Percentiles rank a stretch among this genome's conserved stretches.
Conservation (phyloP, 2,113 vertebrate species). For the Neogobius melanostomus region DNA sequence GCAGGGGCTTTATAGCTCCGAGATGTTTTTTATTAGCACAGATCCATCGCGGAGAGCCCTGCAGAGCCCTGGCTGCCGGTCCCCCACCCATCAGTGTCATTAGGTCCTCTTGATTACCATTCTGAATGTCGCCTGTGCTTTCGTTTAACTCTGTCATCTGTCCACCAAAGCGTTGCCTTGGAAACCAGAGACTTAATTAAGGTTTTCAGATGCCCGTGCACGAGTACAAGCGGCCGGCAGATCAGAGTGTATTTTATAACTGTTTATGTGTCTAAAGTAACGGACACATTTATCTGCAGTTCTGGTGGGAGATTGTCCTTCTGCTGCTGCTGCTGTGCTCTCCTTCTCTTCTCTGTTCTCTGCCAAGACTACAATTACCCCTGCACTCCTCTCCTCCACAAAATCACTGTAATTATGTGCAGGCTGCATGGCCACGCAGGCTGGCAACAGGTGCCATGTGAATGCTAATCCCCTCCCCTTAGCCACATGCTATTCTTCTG, state of each 20-base stretch:
- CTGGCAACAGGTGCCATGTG: slow-evolving; percentile 81
- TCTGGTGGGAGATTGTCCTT: slow-evolving; percentile 60
- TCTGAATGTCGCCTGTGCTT: slow-evolving; percentile 64
- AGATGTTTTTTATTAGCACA: slow-evolving; percentile 49
- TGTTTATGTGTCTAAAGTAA: slow-evolving; percentile 13
- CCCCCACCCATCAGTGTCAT: slow-evolving; percentile 59
- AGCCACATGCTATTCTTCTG: slow-evolving; percentile 62
- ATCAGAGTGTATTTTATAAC: slow-evolving; percentile 8
- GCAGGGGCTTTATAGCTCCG: slow-evolving; percentile 54
- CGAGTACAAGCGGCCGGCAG: slow-evolving; percentile 27
- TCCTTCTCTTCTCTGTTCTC: slow-evolving; percentile 48
- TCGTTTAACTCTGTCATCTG: slow-evolving; percentile 44
- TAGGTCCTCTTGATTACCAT: slow-evolving; percentile 61
- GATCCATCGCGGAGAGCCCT: slow-evolving; percentile 37
- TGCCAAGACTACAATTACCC: slow-evolving; percentile 79
- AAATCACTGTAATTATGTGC: slow-evolving; percentile 82
- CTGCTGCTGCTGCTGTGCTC: slow-evolving; percentile 54
- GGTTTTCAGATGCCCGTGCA: slow-evolving; percentile 39
- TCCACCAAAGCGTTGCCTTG: slow-evolving; percentile 68
- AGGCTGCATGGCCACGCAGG: slow-evolving; percentile 70
- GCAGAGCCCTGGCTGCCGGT: slow-evolving; percentile 36
- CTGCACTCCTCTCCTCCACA: slow-evolving; percentile 67
- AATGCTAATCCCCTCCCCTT: slow-evolving; percentile 71
- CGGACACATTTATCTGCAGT: slow-evolving; percentile 27
- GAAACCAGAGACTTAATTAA: slow-evolving; percentile 75